Evolutionary conservation across 2,888 invertebrate genomes (phyloP).

Genomic region (Eilema caniola): DNA sequence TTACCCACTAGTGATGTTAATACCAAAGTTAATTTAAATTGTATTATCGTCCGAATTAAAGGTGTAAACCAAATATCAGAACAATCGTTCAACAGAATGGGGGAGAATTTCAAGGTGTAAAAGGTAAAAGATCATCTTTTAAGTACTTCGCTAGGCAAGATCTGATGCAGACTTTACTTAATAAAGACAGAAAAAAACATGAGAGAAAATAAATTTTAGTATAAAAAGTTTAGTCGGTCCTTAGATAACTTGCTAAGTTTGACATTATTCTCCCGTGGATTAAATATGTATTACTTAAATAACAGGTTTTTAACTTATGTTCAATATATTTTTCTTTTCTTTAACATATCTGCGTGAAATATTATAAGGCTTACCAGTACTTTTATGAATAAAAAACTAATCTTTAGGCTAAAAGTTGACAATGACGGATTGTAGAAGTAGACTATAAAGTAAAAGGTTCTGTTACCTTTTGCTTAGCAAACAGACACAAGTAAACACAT

Average conservation of each 20-base stretch:
- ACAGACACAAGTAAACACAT: neutral
- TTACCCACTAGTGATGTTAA: too few species aligned
- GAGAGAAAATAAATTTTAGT: too few species aligned
- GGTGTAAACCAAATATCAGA: too few species aligned
- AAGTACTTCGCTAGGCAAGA: too few species aligned
- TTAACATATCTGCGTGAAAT: neutral
- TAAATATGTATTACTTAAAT: neutral
- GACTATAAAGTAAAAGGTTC: neutral
- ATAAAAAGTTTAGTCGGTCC: neutral
- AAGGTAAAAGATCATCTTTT: too few species aligned
- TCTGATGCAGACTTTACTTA: too few species aligned
- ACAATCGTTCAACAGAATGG: too few species aligned
- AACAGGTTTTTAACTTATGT: neutral
- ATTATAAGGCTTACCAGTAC: neutral
- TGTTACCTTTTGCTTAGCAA: neutral
- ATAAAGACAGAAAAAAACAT: too few species aligned
- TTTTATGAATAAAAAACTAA: slow-evolving; percentile 1
- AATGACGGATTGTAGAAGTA: neutral
- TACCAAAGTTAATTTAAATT: too few species aligned
- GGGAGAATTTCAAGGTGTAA: too few species aligned
- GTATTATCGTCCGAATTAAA: too few species aligned
- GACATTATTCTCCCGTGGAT: too few species aligned
- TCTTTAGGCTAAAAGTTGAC: neutral
- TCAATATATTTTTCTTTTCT: neutral
- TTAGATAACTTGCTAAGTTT: neutral